These are phyloP conservation scores for Drosophila lacertosa DNA, from an alignment of 1,140 invertebrate genomes.

Conservation along the genomic window DNA sequence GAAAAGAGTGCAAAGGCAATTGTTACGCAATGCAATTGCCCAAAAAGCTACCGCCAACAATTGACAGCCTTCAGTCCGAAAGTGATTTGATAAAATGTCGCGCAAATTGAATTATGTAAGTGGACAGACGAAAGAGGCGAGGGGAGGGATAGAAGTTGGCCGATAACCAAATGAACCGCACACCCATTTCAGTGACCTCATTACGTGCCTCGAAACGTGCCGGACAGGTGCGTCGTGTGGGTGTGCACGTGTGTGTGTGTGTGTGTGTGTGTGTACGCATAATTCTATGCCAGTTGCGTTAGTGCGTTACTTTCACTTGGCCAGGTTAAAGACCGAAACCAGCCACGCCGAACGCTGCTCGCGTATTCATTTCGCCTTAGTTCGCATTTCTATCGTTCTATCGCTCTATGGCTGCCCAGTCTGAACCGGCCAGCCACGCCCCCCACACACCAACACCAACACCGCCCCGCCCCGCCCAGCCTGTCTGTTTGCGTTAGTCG, in stretches of 20 bases:
- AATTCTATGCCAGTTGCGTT: constrained; percentile 17
- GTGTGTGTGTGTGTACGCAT: constrained; percentile 16
- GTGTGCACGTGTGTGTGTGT: not conserved
- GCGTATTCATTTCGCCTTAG: constrained; percentile 21
- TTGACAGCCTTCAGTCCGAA: constrained; percentile 22
- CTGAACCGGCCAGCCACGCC: constrained; percentile 3
- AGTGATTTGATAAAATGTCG: constrained; percentile 66
- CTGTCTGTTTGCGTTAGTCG: constrained; percentile 45
- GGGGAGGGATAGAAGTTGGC: not conserved
- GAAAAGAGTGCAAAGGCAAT: not conserved
- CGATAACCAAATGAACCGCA: constrained; percentile 7
- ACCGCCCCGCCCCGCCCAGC: not conserved
- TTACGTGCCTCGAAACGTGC: constrained; percentile 28
- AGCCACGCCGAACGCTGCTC: constrained; percentile 9
- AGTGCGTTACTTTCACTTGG: constrained; percentile 17
- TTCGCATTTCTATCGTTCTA: not conserved
- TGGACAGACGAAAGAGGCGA: not conserved
- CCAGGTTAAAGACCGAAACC: constrained; percentile 40
- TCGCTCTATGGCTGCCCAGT: constrained; percentile 2
- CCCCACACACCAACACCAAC: no score
- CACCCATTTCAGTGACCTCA: constrained; percentile 59
- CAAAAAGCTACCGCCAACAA: no score
- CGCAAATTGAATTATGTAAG: constrained; percentile 68
- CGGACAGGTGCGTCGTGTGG: not conserved
- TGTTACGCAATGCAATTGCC: constrained; percentile 33